Conservation (phyloP, 2,888 invertebrate genomes). For the Drosophila nr. medialis region DNA sequence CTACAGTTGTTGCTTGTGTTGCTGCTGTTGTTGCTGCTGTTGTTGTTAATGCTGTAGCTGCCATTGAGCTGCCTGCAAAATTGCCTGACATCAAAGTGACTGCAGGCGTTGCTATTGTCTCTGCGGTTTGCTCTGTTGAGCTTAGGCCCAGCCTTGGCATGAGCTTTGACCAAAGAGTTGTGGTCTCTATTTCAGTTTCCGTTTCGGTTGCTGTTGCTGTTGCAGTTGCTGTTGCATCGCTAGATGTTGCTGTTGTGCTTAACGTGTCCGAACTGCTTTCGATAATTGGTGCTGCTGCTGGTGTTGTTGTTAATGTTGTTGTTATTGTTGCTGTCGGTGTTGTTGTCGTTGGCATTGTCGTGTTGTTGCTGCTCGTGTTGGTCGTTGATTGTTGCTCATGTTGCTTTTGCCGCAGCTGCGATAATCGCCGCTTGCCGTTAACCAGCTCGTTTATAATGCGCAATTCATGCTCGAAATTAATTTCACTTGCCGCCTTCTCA, state of each 20-base stretch:
- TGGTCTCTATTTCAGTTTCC: conserved; percentile 40
- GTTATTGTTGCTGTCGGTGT: conserved; percentile 27
- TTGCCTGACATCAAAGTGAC: conserved; percentile 1
- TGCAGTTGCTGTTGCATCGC: conserved; percentile 10
- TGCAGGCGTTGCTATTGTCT: conserved; percentile 26
- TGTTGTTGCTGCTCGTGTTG: conserved; percentile 31
- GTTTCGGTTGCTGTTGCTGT: conserved; percentile 16
- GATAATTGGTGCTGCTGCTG: conserved; percentile 21
- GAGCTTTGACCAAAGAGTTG: conserved; percentile 71
- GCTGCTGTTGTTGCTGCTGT: conserved; percentile 40
- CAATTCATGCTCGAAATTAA: conserved; percentile 77
- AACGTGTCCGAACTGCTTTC: conserved; percentile 22
- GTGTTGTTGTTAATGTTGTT: conserved; percentile 10
- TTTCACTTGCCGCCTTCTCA: conserved; percentile 65
- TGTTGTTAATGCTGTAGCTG: conserved; percentile 21
- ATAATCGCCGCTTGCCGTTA: conserved; percentile 68
- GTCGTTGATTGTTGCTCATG: conserved; percentile 23
- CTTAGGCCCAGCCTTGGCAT: conserved; percentile 57
- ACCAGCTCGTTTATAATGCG: conserved; percentile 82
- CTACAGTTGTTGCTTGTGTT: conserved; percentile 25
- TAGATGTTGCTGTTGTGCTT: conserved; percentile 23
- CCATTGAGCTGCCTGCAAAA: conserved; percentile 1
- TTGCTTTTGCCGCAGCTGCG: conserved; percentile 51
- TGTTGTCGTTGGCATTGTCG: conserved; percentile 18
- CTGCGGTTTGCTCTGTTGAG: conserved; percentile 25